Evolutionary conservation across 2,888 invertebrate genomes (phyloP), one percentile per base, ranked within the genome.

Genomic region (Leucophenga montana): DNA sequence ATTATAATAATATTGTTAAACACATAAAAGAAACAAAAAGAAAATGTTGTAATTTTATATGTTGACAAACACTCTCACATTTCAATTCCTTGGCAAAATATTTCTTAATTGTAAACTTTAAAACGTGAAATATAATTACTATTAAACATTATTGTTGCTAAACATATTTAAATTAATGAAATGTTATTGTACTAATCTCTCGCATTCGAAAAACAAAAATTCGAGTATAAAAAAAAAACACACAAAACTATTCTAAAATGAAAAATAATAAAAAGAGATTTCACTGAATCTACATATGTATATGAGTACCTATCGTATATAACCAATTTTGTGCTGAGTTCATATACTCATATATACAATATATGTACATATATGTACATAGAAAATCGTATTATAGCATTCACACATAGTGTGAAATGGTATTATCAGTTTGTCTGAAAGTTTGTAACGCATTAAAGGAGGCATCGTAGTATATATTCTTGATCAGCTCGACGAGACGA

Each of bases 1-100:
- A 27, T 27, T 3, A 27, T 27, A 27, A 27, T 27, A 27, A 11
- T 39, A 39, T 39, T 39, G 11, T 11, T 22, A 54, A 1, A 54
- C 1, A 53, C 1, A 54, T 20, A 54, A 18, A 13, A 18, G 5
- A 54, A 20, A 54, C 18, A 18, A 20, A 20, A 18, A 54, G 14
- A 31, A 22, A 57, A 22, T 64, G 22, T 46, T 64, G 62, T 48
- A 46, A 64, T 46, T 46, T 64, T 64, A 48, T 64, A 64, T 64
- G 62, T 64, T 64, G 46, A 18, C 50, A 50, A 66, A 69, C 69
- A 68, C 46, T 54, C 73, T 66, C 64, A 64, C 48, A 67, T 76
- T 72, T 78, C 73, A 80, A 80, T 82, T 81, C 77, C 76, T 75
- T 71, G 76, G 81, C 72, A 39, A 39, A 39, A 11, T 39, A 81